phyloP scores from a whole-genome alignment of 2,113 vertebrate species.

The Falco punctatus region DNA sequence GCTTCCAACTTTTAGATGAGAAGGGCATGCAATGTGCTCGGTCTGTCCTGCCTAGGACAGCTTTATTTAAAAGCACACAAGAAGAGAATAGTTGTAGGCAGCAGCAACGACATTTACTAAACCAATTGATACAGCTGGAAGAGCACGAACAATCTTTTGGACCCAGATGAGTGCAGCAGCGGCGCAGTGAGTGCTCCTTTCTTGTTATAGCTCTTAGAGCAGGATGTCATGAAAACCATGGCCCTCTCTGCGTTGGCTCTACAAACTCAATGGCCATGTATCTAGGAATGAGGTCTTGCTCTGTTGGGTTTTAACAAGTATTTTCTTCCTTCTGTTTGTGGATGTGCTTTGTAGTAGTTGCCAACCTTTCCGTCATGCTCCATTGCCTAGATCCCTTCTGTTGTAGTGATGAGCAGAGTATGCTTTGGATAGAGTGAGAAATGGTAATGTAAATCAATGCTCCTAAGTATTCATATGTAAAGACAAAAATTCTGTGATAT shows the following conservation, averaged over 20 bases:
- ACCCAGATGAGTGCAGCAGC: neutral
- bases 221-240: neutral
- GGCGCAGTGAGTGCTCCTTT: neutral
- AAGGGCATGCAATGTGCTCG: no score
- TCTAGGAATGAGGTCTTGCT: neutral
- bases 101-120: neutral
- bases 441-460: neutral
- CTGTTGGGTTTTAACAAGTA: neutral
- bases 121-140: neutral
- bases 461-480: neutral
- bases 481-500: neutral
- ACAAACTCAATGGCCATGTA: fast-evolving
- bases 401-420: fast-evolving
- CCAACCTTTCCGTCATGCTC: neutral
- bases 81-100: neutral
- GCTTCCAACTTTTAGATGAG: neutral
- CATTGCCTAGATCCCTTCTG: neutral
- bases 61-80: neutral
- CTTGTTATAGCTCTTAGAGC: neutral
- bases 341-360: neutral
- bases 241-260: neutral
- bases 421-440: neutral
- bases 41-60: neutral
- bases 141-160: neutral
- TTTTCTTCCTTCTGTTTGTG: neutral